phyloP scores from a whole-genome alignment of 2,797 vertebrate genomes.

The Spinus pinus region DNA sequence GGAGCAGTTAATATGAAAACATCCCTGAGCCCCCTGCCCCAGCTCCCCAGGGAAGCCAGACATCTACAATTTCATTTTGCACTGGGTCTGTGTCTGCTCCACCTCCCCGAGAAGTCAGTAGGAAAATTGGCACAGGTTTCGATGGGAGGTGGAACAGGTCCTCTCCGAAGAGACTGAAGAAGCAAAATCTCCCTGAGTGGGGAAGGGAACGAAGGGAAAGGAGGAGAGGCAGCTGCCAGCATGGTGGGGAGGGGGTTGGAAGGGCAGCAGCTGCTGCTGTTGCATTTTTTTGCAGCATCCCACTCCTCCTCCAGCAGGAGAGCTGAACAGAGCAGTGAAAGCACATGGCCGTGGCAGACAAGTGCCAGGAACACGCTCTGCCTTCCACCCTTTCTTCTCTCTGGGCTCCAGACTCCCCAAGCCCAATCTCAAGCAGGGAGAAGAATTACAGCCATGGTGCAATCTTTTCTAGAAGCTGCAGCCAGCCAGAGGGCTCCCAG shows the following conservation, averaged over 20 bases:
- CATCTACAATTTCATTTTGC: constrained; percentile 9
- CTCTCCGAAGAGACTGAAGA: not conserved
- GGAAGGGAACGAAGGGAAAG: not conserved
- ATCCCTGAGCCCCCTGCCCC: fast-evolving
- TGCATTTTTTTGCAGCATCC: not conserved
- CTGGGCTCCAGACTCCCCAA: not conserved
- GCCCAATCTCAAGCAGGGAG: not conserved
- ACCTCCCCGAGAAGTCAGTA: not conserved
- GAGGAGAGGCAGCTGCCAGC: not conserved
- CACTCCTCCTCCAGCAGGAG: not conserved
- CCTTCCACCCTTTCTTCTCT: not conserved
- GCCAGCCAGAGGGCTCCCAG: not conserved
- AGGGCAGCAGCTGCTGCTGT: constrained; percentile 62
- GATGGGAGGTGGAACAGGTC: not conserved
- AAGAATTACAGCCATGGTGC: not conserved
- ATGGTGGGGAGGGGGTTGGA: not conserved
- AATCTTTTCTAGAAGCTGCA: not conserved
- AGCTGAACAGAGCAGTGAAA: constrained; percentile 15
- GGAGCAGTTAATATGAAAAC: not conserved
- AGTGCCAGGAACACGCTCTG: constrained; percentile 26
- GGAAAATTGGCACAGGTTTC: constrained; percentile 11
- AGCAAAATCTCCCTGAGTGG: not conserved
- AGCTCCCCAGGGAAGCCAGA: constrained; percentile 39
- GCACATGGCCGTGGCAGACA: constrained; percentile 28
- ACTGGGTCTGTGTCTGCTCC: not conserved